Conservation (phyloP, 2,113 vertebrate species). For the Crypturellus undulatus region DNA sequence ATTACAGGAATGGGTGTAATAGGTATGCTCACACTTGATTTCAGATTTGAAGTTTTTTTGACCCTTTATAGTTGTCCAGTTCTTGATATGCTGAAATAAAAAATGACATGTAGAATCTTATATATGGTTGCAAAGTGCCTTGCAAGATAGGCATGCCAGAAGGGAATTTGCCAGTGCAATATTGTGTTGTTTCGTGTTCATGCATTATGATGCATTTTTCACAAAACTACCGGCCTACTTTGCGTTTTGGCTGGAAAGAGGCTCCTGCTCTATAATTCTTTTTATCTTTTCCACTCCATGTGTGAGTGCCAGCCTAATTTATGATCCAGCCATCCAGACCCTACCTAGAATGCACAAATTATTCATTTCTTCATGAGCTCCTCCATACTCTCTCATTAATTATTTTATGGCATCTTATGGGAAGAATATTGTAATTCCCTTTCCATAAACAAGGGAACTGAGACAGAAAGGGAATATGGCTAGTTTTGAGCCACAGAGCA, state of each 20-base stretch:
- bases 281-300: background rate
- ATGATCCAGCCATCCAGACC: background rate
- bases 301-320: constrained; percentile 1
- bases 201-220: background rate
- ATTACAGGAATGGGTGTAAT: background rate
- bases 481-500: background rate
- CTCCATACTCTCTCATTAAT: constrained; percentile 41
- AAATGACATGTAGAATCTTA: background rate
- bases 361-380: constrained; percentile 24
- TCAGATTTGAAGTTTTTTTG: background rate
- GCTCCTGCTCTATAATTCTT: background rate
- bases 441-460: background rate
- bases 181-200: background rate
- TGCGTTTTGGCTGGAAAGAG: background rate
- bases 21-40: background rate
- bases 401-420: constrained; percentile 10
- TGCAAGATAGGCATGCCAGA: background rate
- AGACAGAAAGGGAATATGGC: background rate
- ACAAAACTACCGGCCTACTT: background rate
- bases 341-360: constrained; percentile 33
- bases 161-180: background rate
- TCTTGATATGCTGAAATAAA: constrained; percentile 12
- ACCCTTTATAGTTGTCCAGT: background rate
- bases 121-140: background rate
- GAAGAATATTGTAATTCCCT: constrained; percentile 9